These are phyloP conservation scores for Spinibarbus caldwelli DNA, from an alignment of 2,797 vertebrate genomes.

Conservation along the genomic window DNA sequence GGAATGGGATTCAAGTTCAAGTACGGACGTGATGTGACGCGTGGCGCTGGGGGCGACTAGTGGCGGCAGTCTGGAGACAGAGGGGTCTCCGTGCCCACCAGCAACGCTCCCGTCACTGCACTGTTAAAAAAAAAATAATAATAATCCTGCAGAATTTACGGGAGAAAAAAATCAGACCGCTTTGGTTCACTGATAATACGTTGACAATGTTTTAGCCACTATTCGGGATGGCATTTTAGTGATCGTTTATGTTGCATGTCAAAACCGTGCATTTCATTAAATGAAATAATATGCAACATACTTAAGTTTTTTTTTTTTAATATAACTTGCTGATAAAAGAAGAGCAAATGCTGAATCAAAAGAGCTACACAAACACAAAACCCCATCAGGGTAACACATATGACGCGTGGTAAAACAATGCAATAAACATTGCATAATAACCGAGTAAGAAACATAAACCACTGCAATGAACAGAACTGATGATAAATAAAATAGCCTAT, in stretches of 20 bases:
- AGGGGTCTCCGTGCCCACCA: conserved; percentile 42
- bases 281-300: neutral
- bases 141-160: too few species aligned
- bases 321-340: neutral
- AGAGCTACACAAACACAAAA: neutral
- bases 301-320: too few species aligned
- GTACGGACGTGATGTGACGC: conserved; percentile 92
- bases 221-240: neutral
- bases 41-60: conserved; percentile 87
- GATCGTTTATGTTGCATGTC: neutral
- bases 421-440: neutral
- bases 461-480: too few species aligned
- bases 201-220: neutral
- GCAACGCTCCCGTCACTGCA: too few species aligned
- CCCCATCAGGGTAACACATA: neutral
- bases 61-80: conserved; percentile 69
- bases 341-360: neutral
- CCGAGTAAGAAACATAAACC: too few species aligned
- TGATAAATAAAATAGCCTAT: too few species aligned
- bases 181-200: too few species aligned
- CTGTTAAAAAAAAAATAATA: too few species aligned
- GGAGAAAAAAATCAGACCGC: too few species aligned
- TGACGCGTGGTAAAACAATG: neutral
- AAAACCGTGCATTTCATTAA: neutral
- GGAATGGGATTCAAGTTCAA: conserved; percentile 96